Evolutionary conservation across 2,797 vertebrate genomes (phyloP).

Genomic region (Threskiornis aethiopicus): DNA sequence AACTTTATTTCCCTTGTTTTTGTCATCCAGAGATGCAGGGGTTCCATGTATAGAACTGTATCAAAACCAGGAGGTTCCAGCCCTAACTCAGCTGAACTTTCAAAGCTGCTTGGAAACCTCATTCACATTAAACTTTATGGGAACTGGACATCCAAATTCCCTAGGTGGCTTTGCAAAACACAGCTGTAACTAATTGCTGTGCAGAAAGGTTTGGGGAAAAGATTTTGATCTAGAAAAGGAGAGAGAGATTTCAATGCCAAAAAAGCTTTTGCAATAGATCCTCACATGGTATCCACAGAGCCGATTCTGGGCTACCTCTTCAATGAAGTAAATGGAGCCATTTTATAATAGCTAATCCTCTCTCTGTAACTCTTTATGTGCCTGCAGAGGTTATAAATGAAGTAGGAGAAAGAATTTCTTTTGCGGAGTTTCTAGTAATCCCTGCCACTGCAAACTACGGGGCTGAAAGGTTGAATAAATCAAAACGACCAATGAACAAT

Average conservation of each 20-base stretch:
- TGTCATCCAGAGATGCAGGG: background rate
- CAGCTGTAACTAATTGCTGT: slow-evolving; percentile 58
- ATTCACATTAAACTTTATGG: slow-evolving; percentile 58
- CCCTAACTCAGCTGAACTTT: slow-evolving; percentile 30
- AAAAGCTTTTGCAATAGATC: slow-evolving; percentile 60
- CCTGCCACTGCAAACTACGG: background rate
- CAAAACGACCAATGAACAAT: slow-evolving; percentile 52
- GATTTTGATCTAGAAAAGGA: slow-evolving; percentile 60
- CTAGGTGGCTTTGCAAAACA: slow-evolving; percentile 60
- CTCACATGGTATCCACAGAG: slow-evolving; percentile 5
- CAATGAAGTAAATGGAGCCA: slow-evolving; percentile 28
- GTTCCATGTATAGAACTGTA: background rate
- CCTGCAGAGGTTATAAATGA: slow-evolving; percentile 45
- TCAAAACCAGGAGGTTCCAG: background rate
- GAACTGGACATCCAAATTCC: slow-evolving; percentile 61
- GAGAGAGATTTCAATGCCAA: slow-evolving; percentile 30
- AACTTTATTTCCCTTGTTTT: background rate
- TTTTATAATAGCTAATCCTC: slow-evolving; percentile 49
- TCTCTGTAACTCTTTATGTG: slow-evolving; percentile 29
- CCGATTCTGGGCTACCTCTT: slow-evolving; percentile 11
- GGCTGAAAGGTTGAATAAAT: slow-evolving; percentile 46
- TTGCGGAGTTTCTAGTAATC: slow-evolving; percentile 42
- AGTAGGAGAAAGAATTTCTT: slow-evolving; percentile 22
- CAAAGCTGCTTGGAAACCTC: slow-evolving; percentile 50
- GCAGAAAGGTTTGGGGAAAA: slow-evolving; percentile 51